Evolutionary conservation across 2,888 invertebrate genomes (phyloP).

Genomic region (Lasius platythorax): DNA sequence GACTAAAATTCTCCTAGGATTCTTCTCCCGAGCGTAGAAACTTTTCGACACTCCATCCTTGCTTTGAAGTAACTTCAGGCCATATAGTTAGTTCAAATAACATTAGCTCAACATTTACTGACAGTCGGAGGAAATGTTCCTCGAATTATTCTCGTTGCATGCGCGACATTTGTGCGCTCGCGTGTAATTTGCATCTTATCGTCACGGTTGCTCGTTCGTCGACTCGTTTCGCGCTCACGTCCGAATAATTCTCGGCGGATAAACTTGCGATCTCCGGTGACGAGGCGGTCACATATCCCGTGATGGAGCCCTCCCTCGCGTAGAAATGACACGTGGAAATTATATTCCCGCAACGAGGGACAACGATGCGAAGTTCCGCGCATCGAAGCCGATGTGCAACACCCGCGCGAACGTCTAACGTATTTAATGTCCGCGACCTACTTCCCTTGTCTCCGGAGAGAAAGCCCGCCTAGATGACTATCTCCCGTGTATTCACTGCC

Average conservation of each 20-base stretch:
- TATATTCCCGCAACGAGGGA: slow-evolving; percentile 62
- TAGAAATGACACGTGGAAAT: slow-evolving; percentile 64
- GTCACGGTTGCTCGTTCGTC: slow-evolving; percentile 19
- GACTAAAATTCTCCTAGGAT: slow-evolving; percentile 13
- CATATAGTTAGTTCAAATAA: slow-evolving; percentile 12
- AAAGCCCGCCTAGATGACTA: slow-evolving; percentile 59
- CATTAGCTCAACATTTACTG: not conserved
- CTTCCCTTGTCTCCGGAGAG: slow-evolving; percentile 62
- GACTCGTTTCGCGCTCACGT: slow-evolving; percentile 9
- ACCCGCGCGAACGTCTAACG: slow-evolving; percentile 53
- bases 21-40: not conserved
- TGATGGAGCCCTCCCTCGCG: slow-evolving; percentile 26
- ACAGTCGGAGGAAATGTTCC: slow-evolving; percentile 4
- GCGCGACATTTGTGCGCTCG: not conserved
- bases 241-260: slow-evolving; percentile 26
- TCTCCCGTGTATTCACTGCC: slow-evolving; percentile 60
- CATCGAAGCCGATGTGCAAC: slow-evolving; percentile 57
- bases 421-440: slow-evolving; percentile 71
- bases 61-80: slow-evolving; percentile 1
- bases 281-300: slow-evolving; percentile 24
- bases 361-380: slow-evolving; percentile 42
- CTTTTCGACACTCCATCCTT: slow-evolving; percentile 7
- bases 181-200: slow-evolving; percentile 50
- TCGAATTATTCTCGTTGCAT: not conserved
- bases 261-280: slow-evolving; percentile 13